Evolutionary conservation across 64 coral and sea anemone genomes (phyloP).

Genomic region (Dendronephthya gigantea): DNA sequence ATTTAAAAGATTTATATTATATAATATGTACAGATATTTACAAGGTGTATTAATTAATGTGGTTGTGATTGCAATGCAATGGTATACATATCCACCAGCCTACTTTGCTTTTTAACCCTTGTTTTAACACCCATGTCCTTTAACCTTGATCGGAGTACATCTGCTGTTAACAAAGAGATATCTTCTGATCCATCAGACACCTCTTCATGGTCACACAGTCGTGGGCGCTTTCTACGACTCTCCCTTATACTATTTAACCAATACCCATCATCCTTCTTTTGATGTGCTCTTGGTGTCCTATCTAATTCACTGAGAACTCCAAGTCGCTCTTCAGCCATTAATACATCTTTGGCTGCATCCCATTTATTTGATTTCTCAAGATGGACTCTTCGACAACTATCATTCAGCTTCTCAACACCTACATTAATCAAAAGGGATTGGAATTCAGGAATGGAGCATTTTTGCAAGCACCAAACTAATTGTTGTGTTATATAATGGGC

Average conservation of each 20-base stretch:
- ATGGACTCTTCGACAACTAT: slow-evolving; percentile 31
- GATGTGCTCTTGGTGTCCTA: neutral
- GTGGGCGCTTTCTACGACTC: neutral
- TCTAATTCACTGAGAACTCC: neutral
- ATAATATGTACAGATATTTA: no score
- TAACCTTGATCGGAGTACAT: neutral
- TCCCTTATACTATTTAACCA: neutral
- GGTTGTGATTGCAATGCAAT: no score
- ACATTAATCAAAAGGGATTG: neutral
- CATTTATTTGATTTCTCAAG: slow-evolving; percentile 31
- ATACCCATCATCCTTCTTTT: slow-evolving; percentile 17
- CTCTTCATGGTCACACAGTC: slow-evolving; percentile 3
- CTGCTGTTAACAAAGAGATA: neutral
- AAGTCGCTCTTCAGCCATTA: neutral
- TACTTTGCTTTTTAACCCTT: no score
- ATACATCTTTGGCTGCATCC: slow-evolving; percentile 36
- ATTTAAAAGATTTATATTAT: neutral
- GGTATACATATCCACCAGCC: no score
- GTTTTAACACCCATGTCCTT: no score
- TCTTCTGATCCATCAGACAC: neutral
- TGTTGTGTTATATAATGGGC: neutral
- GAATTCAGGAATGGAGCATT: neutral
- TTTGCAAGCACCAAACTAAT: neutral
- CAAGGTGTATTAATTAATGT: no score
- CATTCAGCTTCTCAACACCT: slow-evolving; percentile 40